These are phyloP conservation scores for Dicentrarchus labrax DNA, from an alignment of 2,113 vertebrate species.

Conservation along the genomic window DNA sequence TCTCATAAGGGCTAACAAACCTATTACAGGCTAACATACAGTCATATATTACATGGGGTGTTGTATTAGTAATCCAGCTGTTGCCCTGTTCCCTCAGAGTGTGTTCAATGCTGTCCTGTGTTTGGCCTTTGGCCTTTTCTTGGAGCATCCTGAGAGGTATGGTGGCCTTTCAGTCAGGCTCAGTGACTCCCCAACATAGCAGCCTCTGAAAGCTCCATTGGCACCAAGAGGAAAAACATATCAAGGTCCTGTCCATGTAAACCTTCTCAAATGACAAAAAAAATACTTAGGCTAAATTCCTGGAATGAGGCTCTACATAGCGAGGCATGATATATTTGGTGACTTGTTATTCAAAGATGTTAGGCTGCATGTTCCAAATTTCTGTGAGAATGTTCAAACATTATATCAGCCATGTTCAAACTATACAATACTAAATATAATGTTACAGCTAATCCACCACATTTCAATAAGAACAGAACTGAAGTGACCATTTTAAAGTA, in stretches of 20 bases:
- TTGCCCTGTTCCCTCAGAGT: neutral
- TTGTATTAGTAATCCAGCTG: constrained; percentile 1
- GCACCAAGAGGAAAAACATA: neutral
- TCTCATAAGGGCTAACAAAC: neutral
- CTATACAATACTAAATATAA: too few relatives aligned
- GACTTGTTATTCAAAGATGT: too few relatives aligned
- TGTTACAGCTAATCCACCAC: too few relatives aligned
- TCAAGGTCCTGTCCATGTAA: neutral
- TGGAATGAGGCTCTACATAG: neutral
- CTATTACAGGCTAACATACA: neutral
- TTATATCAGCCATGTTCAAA: too few relatives aligned
- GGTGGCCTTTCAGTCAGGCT: constrained; percentile 40
- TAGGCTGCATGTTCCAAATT: too few relatives aligned
- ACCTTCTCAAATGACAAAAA: constrained; percentile 26
- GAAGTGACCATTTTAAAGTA: too few relatives aligned
- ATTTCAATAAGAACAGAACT: too few relatives aligned
- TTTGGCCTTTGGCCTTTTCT: constrained; percentile 48
- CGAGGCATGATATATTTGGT: too few relatives aligned
- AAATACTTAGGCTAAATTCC: neutral
- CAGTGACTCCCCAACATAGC: too few relatives aligned
- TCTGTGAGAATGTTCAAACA: too few relatives aligned
- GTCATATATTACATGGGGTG: neutral
- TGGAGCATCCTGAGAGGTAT: constrained; percentile 2
- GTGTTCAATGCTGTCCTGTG: neutral
- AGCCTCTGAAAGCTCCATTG: neutral